Conservation (phyloP, 2,113 vertebrate genomes). For the Gymnobelideus leadbeateri region DNA sequence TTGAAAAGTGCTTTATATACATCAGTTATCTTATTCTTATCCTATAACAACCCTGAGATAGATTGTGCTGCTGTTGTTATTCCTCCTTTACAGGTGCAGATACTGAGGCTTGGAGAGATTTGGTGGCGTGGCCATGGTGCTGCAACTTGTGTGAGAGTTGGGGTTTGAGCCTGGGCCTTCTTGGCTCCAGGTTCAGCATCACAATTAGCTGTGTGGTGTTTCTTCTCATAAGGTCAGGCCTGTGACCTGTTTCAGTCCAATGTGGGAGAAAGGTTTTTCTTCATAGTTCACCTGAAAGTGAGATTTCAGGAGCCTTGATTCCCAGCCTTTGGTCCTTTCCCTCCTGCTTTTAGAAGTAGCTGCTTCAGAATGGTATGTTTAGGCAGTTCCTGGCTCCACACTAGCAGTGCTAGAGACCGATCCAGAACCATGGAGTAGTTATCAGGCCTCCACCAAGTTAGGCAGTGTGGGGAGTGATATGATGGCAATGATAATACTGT, state of each 20-base stretch:
- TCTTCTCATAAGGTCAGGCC: background rate
- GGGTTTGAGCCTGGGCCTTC: background rate
- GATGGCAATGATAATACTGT: background rate
- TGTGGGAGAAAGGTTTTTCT: slow-evolving; percentile 20
- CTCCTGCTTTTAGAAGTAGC: background rate
- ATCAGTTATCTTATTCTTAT: background rate
- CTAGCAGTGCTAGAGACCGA: background rate
- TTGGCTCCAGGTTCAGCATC: background rate
- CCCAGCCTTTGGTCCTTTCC: slow-evolving; percentile 1
- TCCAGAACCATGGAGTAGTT: slow-evolving; percentile 33
- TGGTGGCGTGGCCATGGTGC: background rate
- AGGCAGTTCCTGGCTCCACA: background rate
- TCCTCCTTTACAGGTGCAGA: background rate
- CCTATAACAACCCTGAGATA: background rate
- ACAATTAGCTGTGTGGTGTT: background rate
- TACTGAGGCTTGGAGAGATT: background rate
- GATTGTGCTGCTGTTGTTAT: background rate
- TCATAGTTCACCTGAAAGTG: slow-evolving; percentile 11
- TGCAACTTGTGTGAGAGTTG: background rate
- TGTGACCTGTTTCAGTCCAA: background rate
- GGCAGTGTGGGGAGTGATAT: background rate
- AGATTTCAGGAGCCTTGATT: slow-evolving; percentile 42
- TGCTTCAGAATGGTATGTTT: background rate
- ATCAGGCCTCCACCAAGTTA: background rate
- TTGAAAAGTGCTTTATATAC: background rate